phyloP scores from a whole-genome alignment of 2,888 invertebrate genomes.

The Polydrusus pterygomalis region DNA sequence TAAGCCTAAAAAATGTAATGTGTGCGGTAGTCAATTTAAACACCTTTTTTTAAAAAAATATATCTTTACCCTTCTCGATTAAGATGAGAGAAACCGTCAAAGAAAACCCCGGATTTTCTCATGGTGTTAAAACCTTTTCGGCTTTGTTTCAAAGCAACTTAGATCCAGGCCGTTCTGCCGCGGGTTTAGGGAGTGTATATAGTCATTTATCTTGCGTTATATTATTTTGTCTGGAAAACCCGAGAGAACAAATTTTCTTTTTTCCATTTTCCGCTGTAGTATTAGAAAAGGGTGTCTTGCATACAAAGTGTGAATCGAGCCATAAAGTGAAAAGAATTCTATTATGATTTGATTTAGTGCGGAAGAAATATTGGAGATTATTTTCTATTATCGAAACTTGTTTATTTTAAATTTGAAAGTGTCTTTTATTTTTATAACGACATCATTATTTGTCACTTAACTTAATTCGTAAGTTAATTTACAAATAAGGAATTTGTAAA shows the following conservation, averaged over 20 bases:
- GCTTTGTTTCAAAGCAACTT: conserved; percentile 58
- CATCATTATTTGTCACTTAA: no score
- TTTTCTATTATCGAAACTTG: conserved; percentile 2
- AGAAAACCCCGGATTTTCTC: conserved; percentile 64
- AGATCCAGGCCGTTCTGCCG: conserved; percentile 39
- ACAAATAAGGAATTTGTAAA: no score
- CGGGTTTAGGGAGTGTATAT: conserved; percentile 53
- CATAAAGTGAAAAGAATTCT: conserved; percentile 19
- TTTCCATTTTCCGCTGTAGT: conserved; percentile 36
- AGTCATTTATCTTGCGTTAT: conserved; percentile 60
- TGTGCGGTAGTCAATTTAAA: not conserved
- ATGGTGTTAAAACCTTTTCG: conserved; percentile 60
- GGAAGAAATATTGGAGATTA: conserved; percentile 17
- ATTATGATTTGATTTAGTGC: conserved; percentile 26
- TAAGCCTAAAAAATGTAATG: not conserved
- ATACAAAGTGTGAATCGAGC: conserved; percentile 24
- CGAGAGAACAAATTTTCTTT: conserved; percentile 38
- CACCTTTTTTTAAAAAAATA: not conserved
- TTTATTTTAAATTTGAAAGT: not conserved
- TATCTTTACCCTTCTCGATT: conserved; percentile 62
- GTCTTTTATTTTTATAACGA: not conserved
- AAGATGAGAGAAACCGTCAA: conserved; percentile 66
- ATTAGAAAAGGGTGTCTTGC: conserved; percentile 36
- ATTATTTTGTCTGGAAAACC: conserved; percentile 54
- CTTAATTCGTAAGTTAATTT: no score